Evolutionary conservation across 2,797 vertebrate species (phyloP), one percentile per base, ranked within the genome.

Genomic region (Sus cebifrons): DNA sequence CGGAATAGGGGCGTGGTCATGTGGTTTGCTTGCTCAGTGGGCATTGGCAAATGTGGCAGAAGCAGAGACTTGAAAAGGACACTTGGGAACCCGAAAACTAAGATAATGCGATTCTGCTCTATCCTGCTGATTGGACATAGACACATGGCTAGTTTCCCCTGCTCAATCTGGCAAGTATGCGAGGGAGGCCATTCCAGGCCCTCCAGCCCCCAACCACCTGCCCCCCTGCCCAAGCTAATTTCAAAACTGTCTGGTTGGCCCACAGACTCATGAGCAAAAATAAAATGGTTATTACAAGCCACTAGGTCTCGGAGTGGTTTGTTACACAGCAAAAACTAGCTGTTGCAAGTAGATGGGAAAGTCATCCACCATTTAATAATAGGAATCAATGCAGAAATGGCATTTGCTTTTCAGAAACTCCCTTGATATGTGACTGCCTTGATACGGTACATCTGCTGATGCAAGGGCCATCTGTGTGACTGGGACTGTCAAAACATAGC

Each of bases 331-430:
- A 78, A 70, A 92, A 64, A 17, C 56, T 93, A 62, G 86, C 89
- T 44, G 56, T 93, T 89, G 40, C 81, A 93, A 78, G 40, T 52
- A 74, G 36, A 40, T n/a, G 17, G 71, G 79, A 74, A 92, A 58
- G 64, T 52, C 23, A 62, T 49, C 94, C 67, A n/a, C 15, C 60
- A 36, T 52, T 75, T 64, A 95, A 60, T 82, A 52, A 78, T 1
- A 29, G 12, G 32, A 40, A 88, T 78, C 73, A 21, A 62, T 11
- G 40, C 68, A 23, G 21, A 88, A 64, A 49, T 58, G 54, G 62
- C 54, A 91, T 92, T n/a, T 77, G 11, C 79, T 96, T 88, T 94
- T 95, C 25, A 86, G 77, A 96, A 93, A 95, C 44, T 77, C 71
- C 17, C 70, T 83, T 18, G 23, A 16, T 15, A 65, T 52, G 65